These are phyloP conservation scores for Apus apus DNA, from an alignment of 2,113 vertebrate genomes.

Conservation along the genomic window DNA sequence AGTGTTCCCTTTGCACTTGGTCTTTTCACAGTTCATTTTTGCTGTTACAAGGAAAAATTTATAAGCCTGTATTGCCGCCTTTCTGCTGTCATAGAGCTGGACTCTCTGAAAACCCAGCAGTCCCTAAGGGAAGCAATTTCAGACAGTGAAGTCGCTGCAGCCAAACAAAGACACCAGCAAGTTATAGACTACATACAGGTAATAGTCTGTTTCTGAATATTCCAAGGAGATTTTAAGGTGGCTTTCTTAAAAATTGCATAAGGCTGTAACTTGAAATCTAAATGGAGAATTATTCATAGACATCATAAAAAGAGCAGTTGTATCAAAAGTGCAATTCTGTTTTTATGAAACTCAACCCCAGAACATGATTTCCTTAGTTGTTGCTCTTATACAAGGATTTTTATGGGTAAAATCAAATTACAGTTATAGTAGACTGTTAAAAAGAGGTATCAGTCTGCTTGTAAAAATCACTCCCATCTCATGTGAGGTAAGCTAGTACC, in stretches of 20 bases:
- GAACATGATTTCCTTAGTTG: conserved; percentile 64
- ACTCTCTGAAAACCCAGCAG: conserved; percentile 96
- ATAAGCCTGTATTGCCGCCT: conserved; percentile 96
- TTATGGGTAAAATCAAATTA: conserved; percentile 70
- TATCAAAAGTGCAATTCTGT: conserved; percentile 68
- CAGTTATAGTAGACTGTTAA: conserved; percentile 58
- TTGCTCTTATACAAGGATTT: conserved; percentile 66
- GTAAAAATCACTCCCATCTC: conserved; percentile 51
- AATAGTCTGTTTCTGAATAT: conserved; percentile 65
- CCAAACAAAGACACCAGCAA: conserved; percentile 93
- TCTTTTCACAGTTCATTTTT: conserved; percentile 91
- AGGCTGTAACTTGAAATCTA: conserved; percentile 69
- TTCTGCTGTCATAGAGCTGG: conserved; percentile 94
- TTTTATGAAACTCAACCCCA: conserved; percentile 72
- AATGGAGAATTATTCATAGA: conserved; percentile 72
- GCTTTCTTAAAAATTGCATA: conserved; percentile 60
- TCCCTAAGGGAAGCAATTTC: conserved; percentile 95
- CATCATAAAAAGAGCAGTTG: conserved; percentile 67
- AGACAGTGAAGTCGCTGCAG: conserved; percentile 89
- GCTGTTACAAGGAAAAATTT: conserved; percentile 95
- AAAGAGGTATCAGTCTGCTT: conserved; percentile 59
- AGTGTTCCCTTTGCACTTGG: conserved; percentile 72
- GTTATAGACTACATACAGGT: conserved; percentile 95
- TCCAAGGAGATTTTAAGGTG: conserved; percentile 66
- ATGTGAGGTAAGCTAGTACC: not conserved